A percentile compares a stretch with the other conserved stretches of the same genome.
These are phyloP conservation scores for Xylophagus ater DNA, from an alignment of 2,888 invertebrate genomes.

Conservation along the genomic window DNA sequence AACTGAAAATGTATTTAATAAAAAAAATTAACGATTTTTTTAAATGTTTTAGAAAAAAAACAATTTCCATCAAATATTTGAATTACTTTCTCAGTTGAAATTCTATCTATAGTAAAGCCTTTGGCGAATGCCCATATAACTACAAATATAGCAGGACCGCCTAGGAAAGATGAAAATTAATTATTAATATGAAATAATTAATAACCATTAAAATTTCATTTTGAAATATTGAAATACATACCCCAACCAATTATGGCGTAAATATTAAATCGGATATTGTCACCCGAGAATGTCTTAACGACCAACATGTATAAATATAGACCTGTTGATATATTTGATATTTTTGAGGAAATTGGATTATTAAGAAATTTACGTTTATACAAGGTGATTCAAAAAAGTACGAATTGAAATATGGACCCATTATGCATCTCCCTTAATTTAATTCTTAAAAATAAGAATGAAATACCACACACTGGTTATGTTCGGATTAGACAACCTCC, in stretches of 20 bases:
- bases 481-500: too few relatives aligned
- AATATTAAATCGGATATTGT: conserved; percentile 71
- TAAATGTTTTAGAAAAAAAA: too few relatives aligned
- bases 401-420: too few relatives aligned
- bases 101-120: conserved; percentile 29
- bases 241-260: conserved; percentile 82
- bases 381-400: too few relatives aligned
- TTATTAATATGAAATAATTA: neutral
- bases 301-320: conserved; percentile 79
- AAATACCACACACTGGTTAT: too few relatives aligned
- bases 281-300: conserved; percentile 75
- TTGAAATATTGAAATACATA: conserved; percentile 47
- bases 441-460: too few relatives aligned
- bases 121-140: conserved; percentile 35
- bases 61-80: too few relatives aligned
- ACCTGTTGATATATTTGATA: too few relatives aligned
- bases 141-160: conserved; percentile 36
- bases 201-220: too few relatives aligned
- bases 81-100: conserved; percentile 10
- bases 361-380: too few relatives aligned
- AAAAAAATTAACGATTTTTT: neutral
- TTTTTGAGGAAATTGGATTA: too few relatives aligned
- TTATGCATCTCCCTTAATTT: too few relatives aligned
- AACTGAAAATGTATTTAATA: conserved; percentile 24
- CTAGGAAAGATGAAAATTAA: conserved; percentile 19